Evolutionary conservation across 2,113 vertebrate species (phyloP), one percentile per base, ranked within the genome.

Genomic region (Morphnarchus princeps): DNA sequence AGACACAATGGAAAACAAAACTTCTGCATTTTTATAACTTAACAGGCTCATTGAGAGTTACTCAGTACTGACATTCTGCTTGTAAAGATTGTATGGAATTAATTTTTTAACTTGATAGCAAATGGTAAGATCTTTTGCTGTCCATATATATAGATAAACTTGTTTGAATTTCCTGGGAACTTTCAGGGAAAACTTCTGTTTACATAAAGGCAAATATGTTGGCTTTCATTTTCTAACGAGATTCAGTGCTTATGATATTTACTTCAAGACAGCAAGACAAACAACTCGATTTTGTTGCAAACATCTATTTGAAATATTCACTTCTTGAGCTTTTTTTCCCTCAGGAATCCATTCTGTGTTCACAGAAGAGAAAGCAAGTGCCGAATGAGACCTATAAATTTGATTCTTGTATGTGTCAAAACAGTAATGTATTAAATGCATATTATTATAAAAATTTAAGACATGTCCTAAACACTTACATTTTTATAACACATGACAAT

Each of bases 361-460:
- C 97, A 93, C 93, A 98, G 97, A 96, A 96, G 65, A 98, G 97
- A 96, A 97, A 97, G 94, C 49, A 90, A 95, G 96, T 96, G 89
- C 81, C 13, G 79, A 97, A 95, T 97, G 91, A 97, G 82, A 93
- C 95, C 97, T 97, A 97, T 98, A 98, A 97, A 98, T 98, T 97
- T 97, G 96, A 96, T 97, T 98, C 95, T 97, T 95, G 58, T 90
- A 74, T 96, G 94, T 98, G 97, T 98, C 98, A 98, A 98, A 98
- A 95, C 89, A 97, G 95, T 97, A 98, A 96, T 97, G 88, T 97
- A 97, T 98, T 98, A 98, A 98, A 98, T 98, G 97, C 94, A 96
- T 98, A 98, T 98, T 98, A 98, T 98, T 98, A 97, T 97, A 98
- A 98, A 98, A 98, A 98, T 97, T 98, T 98, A 98, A 98, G 97